Evolutionary conservation across 2,113 vertebrate species (phyloP), one percentile per base, ranked within the genome.

Genomic region (Rhinichthys klamathensis): DNA sequence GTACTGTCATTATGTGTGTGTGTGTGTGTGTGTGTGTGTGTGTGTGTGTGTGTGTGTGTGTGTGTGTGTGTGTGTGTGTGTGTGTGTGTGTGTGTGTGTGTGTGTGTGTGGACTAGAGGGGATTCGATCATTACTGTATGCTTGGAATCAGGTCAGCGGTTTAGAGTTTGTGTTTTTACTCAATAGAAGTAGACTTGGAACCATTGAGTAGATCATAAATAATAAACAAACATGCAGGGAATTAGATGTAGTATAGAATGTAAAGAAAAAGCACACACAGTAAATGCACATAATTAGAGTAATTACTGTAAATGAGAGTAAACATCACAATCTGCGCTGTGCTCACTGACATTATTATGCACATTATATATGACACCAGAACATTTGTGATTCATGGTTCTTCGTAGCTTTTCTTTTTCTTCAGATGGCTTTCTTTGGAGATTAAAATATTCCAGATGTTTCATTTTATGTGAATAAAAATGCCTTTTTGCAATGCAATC

Each of bases 1-100:
- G 87, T 92, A 38, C 87, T 73, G 90, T 92, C 92, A 90, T 90
- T 91, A 6, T 46, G 46, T 38, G 54, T 79, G 63, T 79, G 78
- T 79, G 60, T 84, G 61, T 78, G 65, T 85, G 84, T 65, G 76
- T 61, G 30, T 54, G 35, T 41, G 44, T 76, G 70, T 77, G 77
- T 78, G 60, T 86, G 61, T 85, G 63, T 85, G 78, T 70, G 80
- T 56, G 69, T 38, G 65, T 83, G 30, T 30, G 30, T 30, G 30
- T 30, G 30, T 30, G 30, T 30, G 30, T 46, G 46, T 38, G 54
- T 79, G 73, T 79, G 78, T 79, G 58, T 84, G 61, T 78, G 65
- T 86, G 84, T 67, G 77, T 61, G 30, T 56, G 35, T 44, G 46
- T 77, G 70, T 77, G 78, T 79, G 60, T 86, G 51, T 85, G 65